Evolutionary conservation across 1,140 invertebrate genomes (phyloP), one percentile per base, ranked within the genome.

Genomic region (Danaus plexippus): DNA sequence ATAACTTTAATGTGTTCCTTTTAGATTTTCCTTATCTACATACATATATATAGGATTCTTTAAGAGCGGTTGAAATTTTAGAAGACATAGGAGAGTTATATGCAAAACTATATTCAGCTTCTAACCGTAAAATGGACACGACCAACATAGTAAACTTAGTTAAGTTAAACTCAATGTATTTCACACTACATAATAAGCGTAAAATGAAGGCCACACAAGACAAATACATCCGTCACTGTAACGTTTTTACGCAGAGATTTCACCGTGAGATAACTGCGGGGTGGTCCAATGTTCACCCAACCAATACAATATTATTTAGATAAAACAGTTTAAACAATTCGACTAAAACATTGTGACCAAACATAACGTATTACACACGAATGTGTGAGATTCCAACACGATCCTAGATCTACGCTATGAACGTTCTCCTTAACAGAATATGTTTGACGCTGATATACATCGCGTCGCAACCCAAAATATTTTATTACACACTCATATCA

Each of bases 151-250:
- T 32, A 32, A 32, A 32, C 22, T 32, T 32, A 6, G 22, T 32
- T 32, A 32, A 32, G 22, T 32, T 32, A 32, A 2, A 32, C 5
- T 32, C 22, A 59, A 67, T 63, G 58, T 60, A 73, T 77, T 75
- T 77, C 71, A 72, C 69, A 66, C 67, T 54, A 42, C 54, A 54
- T 51, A 64, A 73, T 71, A 52, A 70, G 70, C 75, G 73, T 83
- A 67, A 76, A 84, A 81, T 69, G 61, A 75, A 73, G 77, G 73
- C 77, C 73, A 77, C 72, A 79, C 74, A 77, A 75, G 73, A 71
- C 66, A 80, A 77, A 79, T 64, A 73, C 67, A 79, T 76, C 68
- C 67, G 74, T 77, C 63, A 64, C 63, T 65, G 72, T 63, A 70
- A 73, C 60, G 71, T 77, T 80, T 80, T 79, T 80, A 65, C 77